Evolutionary conservation across 1,140 invertebrate species (phyloP).

Genomic region (Scylla paramamosain): DNA sequence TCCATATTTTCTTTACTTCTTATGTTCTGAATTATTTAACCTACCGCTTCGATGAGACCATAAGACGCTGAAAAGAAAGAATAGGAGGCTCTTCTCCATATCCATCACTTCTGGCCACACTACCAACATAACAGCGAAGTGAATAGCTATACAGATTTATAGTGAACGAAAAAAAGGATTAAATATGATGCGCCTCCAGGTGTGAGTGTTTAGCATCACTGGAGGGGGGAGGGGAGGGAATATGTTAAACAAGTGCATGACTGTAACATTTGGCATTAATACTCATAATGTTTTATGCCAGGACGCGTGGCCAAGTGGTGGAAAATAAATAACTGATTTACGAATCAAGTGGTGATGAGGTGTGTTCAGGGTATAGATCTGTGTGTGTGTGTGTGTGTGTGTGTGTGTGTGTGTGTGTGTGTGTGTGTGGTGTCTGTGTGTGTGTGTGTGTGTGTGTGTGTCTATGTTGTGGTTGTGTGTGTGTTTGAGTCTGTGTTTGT

Average conservation of each 20-base stretch:
- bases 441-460: conserved; percentile 33
- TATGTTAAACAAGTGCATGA: conserved; percentile 43
- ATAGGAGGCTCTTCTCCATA: too few species aligned
- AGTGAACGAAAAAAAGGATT: too few species aligned
- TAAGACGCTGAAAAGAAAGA: too few species aligned
- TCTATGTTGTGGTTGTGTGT: background rate
- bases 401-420: conserved; percentile 7
- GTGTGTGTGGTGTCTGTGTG: conserved; percentile 26
- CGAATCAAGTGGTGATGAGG: background rate
- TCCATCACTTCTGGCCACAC: too few species aligned
- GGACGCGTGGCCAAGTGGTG: background rate
- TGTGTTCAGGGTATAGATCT: background rate
- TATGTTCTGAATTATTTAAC: too few species aligned
- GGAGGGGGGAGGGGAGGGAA: background rate
- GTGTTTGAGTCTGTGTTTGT: conserved; percentile 24
- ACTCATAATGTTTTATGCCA: conserved; percentile 17
- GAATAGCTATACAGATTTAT: too few species aligned
- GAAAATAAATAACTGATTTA: conserved; percentile 61
- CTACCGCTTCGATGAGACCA: too few species aligned
- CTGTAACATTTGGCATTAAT: conserved; percentile 39
- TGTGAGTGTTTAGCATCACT: too few species aligned
- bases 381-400: conserved; percentile 38
- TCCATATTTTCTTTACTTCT: too few species aligned
- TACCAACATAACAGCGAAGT: too few species aligned
- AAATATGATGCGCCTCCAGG: too few species aligned